These are phyloP conservation scores for Drosophila setosimentum DNA, from an alignment of 2,888 invertebrate species.

Conservation along the genomic window DNA sequence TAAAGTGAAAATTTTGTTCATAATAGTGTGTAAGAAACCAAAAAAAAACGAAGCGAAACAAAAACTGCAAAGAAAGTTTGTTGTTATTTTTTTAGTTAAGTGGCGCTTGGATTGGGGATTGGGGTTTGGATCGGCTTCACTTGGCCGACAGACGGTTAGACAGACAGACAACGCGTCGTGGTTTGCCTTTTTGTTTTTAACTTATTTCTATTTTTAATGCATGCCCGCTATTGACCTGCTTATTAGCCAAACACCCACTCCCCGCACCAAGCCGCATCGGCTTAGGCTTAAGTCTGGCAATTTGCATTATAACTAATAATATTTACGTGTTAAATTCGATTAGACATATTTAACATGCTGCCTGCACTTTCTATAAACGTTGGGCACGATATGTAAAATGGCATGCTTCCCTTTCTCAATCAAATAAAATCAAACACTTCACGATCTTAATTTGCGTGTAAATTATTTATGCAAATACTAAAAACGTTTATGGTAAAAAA, in stretches of 20 bases:
- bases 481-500: slow-evolving; percentile 23
- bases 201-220: slow-evolving; percentile 57
- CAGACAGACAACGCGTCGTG: slow-evolving; percentile 5
- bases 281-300: slow-evolving; percentile 25
- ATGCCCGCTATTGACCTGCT: slow-evolving; percentile 72
- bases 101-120: slow-evolving; percentile 48
- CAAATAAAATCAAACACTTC: slow-evolving; percentile 5
- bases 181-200: slow-evolving; percentile 16
- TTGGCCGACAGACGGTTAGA: slow-evolving; percentile 19
- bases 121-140: slow-evolving; percentile 47
- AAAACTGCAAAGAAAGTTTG: slow-evolving; percentile 75
- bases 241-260: slow-evolving; percentile 53
- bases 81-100: slow-evolving; percentile 46
- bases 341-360: slow-evolving; percentile 49
- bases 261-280: not conserved
- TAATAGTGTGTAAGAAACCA: slow-evolving; percentile 41
- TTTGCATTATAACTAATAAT: slow-evolving; percentile 57
- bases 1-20: slow-evolving; percentile 74
- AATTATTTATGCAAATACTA: slow-evolving; percentile 68
- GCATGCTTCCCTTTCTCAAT: slow-evolving; percentile 8
- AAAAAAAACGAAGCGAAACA: slow-evolving; percentile 32
- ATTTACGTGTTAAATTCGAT: slow-evolving; percentile 65
- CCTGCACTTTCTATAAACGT: slow-evolving; percentile 57
- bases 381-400: slow-evolving; percentile 25
- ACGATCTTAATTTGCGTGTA: slow-evolving; percentile 51